A percentile compares a stretch with the other conserved stretches of the same genome.
Evolutionary conservation across 1,140 invertebrate species (phyloP).

Genomic region (Vanessa atalanta): DNA sequence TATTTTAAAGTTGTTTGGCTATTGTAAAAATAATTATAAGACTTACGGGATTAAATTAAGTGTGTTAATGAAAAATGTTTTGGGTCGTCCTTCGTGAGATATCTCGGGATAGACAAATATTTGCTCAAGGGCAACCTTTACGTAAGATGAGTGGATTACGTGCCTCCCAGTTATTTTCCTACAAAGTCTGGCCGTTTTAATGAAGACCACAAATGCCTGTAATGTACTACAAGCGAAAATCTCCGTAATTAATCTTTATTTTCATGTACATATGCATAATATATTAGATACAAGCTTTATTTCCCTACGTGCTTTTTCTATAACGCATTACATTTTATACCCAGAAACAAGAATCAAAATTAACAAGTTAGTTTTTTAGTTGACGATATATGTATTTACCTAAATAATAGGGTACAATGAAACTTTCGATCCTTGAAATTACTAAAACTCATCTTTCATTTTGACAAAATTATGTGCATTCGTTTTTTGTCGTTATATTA

Average conservation of each 20-base stretch:
- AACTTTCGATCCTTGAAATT: too few relatives aligned
- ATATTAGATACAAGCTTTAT: too few relatives aligned
- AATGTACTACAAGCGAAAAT: conserved; percentile 6
- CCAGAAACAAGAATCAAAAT: too few relatives aligned
- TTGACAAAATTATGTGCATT: too few relatives aligned
- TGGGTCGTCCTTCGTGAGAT: conserved; percentile 24
- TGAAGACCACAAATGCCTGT: conserved; percentile 8
- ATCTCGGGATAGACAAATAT: conserved; percentile 36
- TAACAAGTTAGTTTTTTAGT: too few relatives aligned
- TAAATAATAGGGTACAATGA: too few relatives aligned
- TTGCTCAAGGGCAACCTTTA: conserved; percentile 28
- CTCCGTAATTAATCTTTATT: not conserved
- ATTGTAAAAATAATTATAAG: conserved; percentile 2
- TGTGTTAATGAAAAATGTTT: conserved; percentile 40
- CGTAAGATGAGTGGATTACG: conserved; percentile 18
- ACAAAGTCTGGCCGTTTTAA: conserved; percentile 4
- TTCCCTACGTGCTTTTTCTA: too few relatives aligned
- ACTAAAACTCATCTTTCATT: too few relatives aligned
- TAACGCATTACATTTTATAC: too few relatives aligned
- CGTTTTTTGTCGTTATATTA: too few relatives aligned
- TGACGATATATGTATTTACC: too few relatives aligned
- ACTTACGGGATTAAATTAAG: conserved; percentile 11
- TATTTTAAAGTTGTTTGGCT: not conserved
- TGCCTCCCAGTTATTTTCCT: conserved; percentile 17
- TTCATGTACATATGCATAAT: too few relatives aligned